Base-by-base conservation (phyloP, 2,888 invertebrate species). In the Omphaloscelis lunosa region DNA sequence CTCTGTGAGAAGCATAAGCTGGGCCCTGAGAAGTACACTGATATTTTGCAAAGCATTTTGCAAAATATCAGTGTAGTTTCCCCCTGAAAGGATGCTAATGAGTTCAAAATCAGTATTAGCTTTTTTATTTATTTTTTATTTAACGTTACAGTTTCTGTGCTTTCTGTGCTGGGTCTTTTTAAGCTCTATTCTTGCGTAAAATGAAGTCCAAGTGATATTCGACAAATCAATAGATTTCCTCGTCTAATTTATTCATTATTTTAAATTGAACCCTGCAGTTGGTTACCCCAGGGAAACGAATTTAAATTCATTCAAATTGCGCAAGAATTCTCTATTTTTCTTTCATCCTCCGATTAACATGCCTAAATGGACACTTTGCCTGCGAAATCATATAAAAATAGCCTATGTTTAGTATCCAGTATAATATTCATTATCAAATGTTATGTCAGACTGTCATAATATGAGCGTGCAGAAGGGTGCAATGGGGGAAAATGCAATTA, bases 401-500 rank as follows among this genome's bases (percentile, higher is more conserved):
- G 29, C 39, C 56, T 56, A 48, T 39, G 48, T 77, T 84, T 45
- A 79, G 45, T 66, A 29, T 73, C 17, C 69, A 65, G 70, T 72
- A 77, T 59, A 77, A 77, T 81, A 81, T 85, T 77, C 76, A 86
- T 80, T 89, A 86, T 87, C 83, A 78, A 71, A 76, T 88, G 83
- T 88, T 86, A 69, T 84, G 77, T 53, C 88, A 88, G 88, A 78
- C 83, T 79, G 73, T 79, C 88, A 88, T 88, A 89, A 84, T 89
- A 84, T 89, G 90, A 83, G 81, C 90, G 85, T 79, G 83, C 89
- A 90, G 77, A 78, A 87, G 85, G 89, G 89, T 93, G 92, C 93
- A 92, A 89, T 77, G 76, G 94, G 94, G 93, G 92, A 93, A 90
- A 95, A 94, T 94, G 95, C 95, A 95, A 95, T 95, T 95, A 95